These are phyloP conservation scores for Argyra leucocephala DNA, from an alignment of 2,888 invertebrate genomes.

Conservation along the genomic window DNA sequence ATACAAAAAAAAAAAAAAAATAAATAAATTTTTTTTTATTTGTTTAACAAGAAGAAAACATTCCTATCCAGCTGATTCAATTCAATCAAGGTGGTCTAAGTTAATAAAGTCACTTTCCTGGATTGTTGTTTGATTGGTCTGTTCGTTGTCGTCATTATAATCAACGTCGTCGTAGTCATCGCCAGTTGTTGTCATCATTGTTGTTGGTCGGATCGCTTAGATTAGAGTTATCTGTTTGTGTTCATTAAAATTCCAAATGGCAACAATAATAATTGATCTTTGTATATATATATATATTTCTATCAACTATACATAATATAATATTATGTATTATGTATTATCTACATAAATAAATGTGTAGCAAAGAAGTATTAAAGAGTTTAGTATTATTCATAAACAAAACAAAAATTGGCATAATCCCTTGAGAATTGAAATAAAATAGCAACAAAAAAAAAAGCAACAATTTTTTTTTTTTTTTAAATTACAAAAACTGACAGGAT, in stretches of 20 bases:
- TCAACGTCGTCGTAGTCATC: not conserved
- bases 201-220: not conserved
- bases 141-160: not conserved
- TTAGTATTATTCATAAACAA: not conserved
- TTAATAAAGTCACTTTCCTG: not conserved
- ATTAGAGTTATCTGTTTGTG: not conserved
- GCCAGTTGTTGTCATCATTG: not conserved
- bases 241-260: conserved; percentile 6
- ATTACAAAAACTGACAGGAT: not conserved
- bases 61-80: conserved; percentile 6
- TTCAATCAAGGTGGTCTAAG: conserved; percentile 3
- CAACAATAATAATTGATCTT: not conserved
- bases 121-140: not conserved
- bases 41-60: not conserved
- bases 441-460: not conserved
- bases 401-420: not conserved
- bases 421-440: not conserved
- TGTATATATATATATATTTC: not conserved
- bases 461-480: not conserved
- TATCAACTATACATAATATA: not conserved
- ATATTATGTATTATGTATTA: not conserved
- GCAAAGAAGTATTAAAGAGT: not conserved
- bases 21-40: too few relatives aligned
- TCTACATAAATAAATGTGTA: not conserved
- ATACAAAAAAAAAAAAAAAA: too few relatives aligned